phyloP scores from a whole-genome alignment of 2,888 invertebrate genomes.

The Teinopalpus imperialis region DNA sequence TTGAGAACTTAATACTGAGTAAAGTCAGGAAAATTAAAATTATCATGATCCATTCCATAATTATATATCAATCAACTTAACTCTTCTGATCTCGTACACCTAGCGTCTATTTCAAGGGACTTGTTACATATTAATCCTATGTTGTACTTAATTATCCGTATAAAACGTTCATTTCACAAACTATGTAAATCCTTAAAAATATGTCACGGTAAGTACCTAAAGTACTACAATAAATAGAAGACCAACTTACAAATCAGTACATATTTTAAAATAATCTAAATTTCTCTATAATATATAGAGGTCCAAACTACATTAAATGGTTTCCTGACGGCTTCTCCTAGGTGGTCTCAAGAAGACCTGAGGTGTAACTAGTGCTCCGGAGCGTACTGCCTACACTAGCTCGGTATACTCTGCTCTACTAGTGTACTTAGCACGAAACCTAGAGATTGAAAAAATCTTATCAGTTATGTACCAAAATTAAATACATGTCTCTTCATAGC shows the following conservation, averaged over 20 bases:
- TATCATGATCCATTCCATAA: slow-evolving; percentile 52
- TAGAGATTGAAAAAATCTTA: slow-evolving; percentile 81
- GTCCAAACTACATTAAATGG: slow-evolving; percentile 67
- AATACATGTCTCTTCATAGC: slow-evolving; percentile 70
- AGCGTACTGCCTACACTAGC: slow-evolving; percentile 82
- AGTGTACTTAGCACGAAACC: slow-evolving; percentile 82
- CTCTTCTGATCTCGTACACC: slow-evolving; percentile 53
- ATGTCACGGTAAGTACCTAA: slow-evolving; percentile 74
- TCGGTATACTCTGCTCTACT: slow-evolving; percentile 77
- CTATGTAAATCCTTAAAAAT: slow-evolving; percentile 67
- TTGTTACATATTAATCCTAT: slow-evolving; percentile 69
- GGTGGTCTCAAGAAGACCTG: slow-evolving; percentile 76
- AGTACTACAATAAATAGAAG: slow-evolving; percentile 81
- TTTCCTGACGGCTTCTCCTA: slow-evolving; percentile 78
- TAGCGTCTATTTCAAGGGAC: slow-evolving; percentile 62
- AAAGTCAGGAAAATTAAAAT: slow-evolving; percentile 58
- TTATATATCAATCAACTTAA: slow-evolving; percentile 59
- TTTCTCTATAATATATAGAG: slow-evolving; percentile 61
- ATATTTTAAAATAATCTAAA: slow-evolving; percentile 62
- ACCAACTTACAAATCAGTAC: slow-evolving; percentile 77
- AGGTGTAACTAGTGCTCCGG: slow-evolving; percentile 80
- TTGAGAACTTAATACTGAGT: slow-evolving; percentile 80
- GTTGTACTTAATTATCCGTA: slow-evolving; percentile 73
- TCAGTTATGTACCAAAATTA: slow-evolving; percentile 57
- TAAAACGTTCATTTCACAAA: slow-evolving; percentile 63